Conservation (phyloP, 1,140 invertebrate species). For the Diorhabda sublineata region DNA sequence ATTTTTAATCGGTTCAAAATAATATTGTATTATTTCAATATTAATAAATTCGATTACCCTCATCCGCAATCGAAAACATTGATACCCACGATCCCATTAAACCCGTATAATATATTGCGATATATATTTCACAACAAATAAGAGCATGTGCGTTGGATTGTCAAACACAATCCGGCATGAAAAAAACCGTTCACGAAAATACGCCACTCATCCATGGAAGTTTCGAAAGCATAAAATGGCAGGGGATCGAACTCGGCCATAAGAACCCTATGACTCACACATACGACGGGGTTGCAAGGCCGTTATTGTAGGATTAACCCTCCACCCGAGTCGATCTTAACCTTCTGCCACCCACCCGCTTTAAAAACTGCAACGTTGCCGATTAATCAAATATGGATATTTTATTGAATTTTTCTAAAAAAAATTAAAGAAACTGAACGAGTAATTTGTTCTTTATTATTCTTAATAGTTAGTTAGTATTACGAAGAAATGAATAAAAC, state of each 20-base stretch:
- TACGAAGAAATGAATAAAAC: too few relatives aligned
- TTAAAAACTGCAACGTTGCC: constrained; percentile 7
- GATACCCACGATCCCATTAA: not conserved
- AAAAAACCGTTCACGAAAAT: constrained; percentile 6
- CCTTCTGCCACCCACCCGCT: constrained; percentile 10
- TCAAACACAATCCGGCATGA: constrained; percentile 1
- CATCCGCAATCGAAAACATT: too few relatives aligned
- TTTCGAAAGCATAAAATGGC: constrained; percentile 13
- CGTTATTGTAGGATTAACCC: constrained; percentile 19
- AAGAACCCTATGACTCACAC: constrained; percentile 18
- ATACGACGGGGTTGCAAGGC: constrained; percentile 9
- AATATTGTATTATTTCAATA: too few relatives aligned
- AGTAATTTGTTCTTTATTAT: too few relatives aligned
- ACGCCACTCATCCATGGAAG: not conserved
- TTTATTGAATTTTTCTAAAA: not conserved
- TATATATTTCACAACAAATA: not conserved
- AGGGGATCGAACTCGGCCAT: constrained; percentile 10
- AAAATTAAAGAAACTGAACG: too few relatives aligned
- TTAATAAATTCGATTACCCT: too few relatives aligned
- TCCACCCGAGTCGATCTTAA: constrained; percentile 5
- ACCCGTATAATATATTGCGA: not conserved
- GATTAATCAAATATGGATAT: not conserved
- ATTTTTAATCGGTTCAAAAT: too few relatives aligned
- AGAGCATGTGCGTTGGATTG: not conserved
- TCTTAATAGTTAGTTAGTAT: too few relatives aligned